phyloP scores from a whole-genome alignment of 2,888 invertebrate species.

The Lithosia quadra region DNA sequence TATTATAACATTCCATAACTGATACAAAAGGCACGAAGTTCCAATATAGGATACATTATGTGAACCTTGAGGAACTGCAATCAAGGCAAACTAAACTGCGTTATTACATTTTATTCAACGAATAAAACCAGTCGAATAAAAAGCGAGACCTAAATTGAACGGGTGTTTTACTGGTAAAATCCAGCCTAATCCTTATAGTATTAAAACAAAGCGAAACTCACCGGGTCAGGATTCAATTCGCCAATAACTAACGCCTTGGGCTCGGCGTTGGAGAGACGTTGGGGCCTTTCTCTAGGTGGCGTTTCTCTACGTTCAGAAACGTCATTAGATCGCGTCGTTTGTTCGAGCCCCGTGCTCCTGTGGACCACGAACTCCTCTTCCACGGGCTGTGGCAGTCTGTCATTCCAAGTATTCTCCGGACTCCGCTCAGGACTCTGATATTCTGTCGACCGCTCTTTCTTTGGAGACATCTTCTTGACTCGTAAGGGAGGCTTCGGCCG shows the following conservation, averaged over 20 bases:
- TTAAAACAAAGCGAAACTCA: conserved; percentile 47
- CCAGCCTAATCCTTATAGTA: neutral
- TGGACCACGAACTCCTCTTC: conserved; percentile 65
- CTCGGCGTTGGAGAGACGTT: conserved; percentile 58
- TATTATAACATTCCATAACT: too few relatives aligned
- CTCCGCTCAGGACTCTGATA: conserved; percentile 70
- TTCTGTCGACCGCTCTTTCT: conserved; percentile 88
- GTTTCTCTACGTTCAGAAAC: conserved; percentile 60
- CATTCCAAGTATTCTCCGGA: conserved; percentile 69
- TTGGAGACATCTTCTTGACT: conserved; percentile 91
- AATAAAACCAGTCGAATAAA: too few relatives aligned
- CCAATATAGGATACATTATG: too few relatives aligned
- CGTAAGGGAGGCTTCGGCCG: conserved; percentile 95
- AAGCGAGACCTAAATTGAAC: too few relatives aligned
- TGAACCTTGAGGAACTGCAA: too few relatives aligned
- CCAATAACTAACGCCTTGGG: conserved; percentile 81
- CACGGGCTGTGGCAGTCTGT: conserved; percentile 55
- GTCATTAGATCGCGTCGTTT: conserved; percentile 55
- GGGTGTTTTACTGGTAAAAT: too few relatives aligned
- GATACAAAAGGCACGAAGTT: too few relatives aligned
- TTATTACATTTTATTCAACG: too few relatives aligned
- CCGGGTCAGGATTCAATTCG: conserved; percentile 79
- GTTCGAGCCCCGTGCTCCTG: conserved; percentile 46
- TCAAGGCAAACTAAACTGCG: too few relatives aligned
- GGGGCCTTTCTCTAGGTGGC: conserved; percentile 63